phyloP scores from a whole-genome alignment of 23 tunicate species.

The Halocynthia aurantium region DNA sequence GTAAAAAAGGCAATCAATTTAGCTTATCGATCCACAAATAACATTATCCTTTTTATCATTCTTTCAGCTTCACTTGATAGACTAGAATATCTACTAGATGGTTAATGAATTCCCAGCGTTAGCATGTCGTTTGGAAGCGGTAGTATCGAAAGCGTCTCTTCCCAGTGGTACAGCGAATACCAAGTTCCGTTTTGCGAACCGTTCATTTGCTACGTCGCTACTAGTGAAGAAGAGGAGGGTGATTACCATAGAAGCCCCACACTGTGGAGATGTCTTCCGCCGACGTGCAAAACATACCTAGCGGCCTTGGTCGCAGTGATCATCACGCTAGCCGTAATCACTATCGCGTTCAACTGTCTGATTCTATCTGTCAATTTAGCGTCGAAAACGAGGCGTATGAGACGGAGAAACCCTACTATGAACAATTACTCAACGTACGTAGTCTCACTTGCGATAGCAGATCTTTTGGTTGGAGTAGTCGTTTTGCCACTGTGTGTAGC shows the following conservation, averaged over 20 bases:
- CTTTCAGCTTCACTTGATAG: too few relatives aligned
- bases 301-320: conserved; percentile 28
- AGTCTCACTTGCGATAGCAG: conserved; percentile 73
- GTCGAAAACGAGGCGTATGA: conserved; percentile 48
- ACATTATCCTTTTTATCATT: too few relatives aligned
- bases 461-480: conserved; percentile 56
- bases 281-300: conserved; percentile 22
- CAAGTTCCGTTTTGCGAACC: conserved; percentile 74
- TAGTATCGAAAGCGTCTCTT: not conserved
- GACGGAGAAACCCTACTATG: conserved; percentile 80
- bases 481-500: conserved; percentile 53
- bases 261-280: conserved; percentile 65
- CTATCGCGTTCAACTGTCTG: conserved; percentile 38
- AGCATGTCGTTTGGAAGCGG: too few relatives aligned
- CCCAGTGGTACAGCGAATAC: conserved; percentile 26
- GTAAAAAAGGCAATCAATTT: too few relatives aligned
- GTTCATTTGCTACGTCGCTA: conserved; percentile 22
- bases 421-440: conserved; percentile 78
- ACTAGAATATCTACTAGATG: too few relatives aligned
- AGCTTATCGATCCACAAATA: too few relatives aligned
- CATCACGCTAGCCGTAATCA: conserved; percentile 35
- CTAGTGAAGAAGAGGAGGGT: not conserved
- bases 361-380: conserved; percentile 47
- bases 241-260: not conserved
- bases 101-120: too few relatives aligned